A percentile compares a stretch with the other conserved stretches of the same genome.
Evolutionary conservation across 2,113 vertebrate species (phyloP).

Genomic region (Python bivittatus): DNA sequence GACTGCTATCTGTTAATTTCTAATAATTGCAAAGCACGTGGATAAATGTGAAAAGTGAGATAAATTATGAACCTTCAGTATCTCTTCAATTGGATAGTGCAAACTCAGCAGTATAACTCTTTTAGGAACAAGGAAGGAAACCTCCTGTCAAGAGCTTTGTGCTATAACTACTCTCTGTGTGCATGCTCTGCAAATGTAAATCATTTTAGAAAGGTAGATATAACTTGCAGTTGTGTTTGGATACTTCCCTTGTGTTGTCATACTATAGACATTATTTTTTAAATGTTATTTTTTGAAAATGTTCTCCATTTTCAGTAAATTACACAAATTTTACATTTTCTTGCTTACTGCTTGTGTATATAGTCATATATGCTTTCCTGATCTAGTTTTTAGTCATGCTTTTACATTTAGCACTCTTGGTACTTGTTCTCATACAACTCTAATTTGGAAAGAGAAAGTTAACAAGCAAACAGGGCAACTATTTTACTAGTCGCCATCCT

Average conservation of each 20-base stretch:
- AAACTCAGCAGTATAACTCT: neutral
- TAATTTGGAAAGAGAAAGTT: neutral
- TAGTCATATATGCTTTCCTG: too few species aligned
- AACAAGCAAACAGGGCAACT: neutral
- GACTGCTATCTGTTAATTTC: neutral
- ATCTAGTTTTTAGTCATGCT: neutral
- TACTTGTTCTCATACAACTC: neutral
- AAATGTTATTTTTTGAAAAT: neutral
- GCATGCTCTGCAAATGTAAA: neutral
- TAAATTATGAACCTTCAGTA: neutral
- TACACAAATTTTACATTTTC: neutral
- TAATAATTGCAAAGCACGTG: neutral
- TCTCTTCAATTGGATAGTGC: neutral
- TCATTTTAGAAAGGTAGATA: neutral
- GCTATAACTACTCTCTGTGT: neutral
- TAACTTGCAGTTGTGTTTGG: neutral
- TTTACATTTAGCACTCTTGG: neutral
- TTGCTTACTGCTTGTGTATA: neutral
- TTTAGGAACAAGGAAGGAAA: neutral
- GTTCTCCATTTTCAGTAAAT: neutral
- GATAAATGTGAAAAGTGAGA: neutral
- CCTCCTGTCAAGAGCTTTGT: neutral
- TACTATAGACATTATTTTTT: neutral
- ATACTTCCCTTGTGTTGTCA: neutral
- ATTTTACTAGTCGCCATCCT: constrained; percentile 21